phyloP scores from a whole-genome alignment of 1,140 invertebrate genomes.

The Panagrolaimus sp. region DNA sequence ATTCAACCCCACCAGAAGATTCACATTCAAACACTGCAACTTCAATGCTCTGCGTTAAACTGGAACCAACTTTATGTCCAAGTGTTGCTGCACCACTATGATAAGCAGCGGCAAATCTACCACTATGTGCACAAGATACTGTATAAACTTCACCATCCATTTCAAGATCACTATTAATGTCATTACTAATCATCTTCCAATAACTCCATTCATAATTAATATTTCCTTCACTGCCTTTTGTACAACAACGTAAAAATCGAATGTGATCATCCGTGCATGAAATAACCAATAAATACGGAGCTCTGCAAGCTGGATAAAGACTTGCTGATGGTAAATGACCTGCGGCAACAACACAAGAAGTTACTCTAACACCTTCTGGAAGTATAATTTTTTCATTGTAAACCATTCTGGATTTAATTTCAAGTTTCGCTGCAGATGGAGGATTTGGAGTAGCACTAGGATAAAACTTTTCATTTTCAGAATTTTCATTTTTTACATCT shows the following conservation, averaged over 20 bases:
- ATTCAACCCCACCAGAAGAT: constrained; percentile 89
- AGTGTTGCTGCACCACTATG: constrained; percentile 57
- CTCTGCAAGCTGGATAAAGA: constrained; percentile 93
- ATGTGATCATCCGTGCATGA: constrained; percentile 81
- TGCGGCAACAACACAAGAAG: constrained; percentile 61
- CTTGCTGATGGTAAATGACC: constrained; percentile 95
- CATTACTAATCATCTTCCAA: constrained; percentile 57
- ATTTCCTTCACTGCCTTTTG: constrained; percentile 6
- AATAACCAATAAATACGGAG: constrained; percentile 87
- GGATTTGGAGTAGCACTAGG: constrained; percentile 19
- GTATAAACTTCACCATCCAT: constrained; percentile 44
- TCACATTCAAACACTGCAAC: constrained; percentile 99
- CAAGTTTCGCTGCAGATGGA: constrained; percentile 28
- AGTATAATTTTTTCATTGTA: constrained; percentile 30
- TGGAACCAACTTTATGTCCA: constrained; percentile 57
- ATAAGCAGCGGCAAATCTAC: constrained; percentile 89
- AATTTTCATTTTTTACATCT: constrained; percentile 8
- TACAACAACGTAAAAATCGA: constrained; percentile 59
- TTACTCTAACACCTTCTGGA: constrained; percentile 19
- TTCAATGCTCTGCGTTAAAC: constrained; percentile 64
- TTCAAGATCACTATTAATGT: constrained; percentile 46
- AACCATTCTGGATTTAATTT: constrained; percentile 28
- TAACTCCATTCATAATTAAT: constrained; percentile 46
- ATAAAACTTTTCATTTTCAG: constrained; percentile 17
- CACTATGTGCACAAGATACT: constrained; percentile 79